These are phyloP conservation scores for Chrysochloris asiatica DNA, from an alignment of 2,113 vertebrate genomes.

Conservation along the genomic window DNA sequence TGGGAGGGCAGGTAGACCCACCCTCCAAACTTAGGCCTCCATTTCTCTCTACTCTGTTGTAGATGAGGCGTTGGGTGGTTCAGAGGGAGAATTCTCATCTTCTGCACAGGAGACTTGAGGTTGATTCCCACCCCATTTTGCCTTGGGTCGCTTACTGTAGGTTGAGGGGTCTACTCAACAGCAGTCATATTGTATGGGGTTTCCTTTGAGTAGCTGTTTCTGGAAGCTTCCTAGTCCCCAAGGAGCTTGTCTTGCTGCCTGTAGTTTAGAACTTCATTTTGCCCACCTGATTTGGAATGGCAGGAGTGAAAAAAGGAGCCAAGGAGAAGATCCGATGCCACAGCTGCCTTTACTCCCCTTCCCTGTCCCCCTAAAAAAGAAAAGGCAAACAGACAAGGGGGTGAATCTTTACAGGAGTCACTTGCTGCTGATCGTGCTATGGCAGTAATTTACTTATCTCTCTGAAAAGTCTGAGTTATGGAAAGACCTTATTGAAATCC, in stretches of 20 bases:
- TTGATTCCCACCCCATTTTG: neutral
- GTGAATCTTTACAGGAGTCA: too few relatives aligned
- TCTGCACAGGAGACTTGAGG: neutral
- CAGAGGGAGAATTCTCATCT: neutral
- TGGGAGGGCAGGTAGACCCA: rapidly evolving
- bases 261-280: neutral
- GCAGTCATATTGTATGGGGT: rapidly evolving
- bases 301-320: neutral
- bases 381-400: neutral
- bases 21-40: neutral
- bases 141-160: neutral
- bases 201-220: neutral
- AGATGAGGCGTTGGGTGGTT: neutral
- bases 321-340: too few relatives aligned
- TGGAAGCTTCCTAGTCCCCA: neutral
- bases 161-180: neutral
- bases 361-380: too few relatives aligned
- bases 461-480: too few relatives aligned
- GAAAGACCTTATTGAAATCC: too few relatives aligned
- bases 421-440: neutral
- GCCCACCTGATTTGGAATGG: too few relatives aligned
- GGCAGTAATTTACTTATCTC: too few relatives aligned
- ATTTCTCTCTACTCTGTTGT: neutral
- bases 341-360: too few relatives aligned
- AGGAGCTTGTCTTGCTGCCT: neutral